These are phyloP conservation scores for Chirona hameri DNA, from an alignment of 2,888 invertebrate genomes.

Conservation along the genomic window DNA sequence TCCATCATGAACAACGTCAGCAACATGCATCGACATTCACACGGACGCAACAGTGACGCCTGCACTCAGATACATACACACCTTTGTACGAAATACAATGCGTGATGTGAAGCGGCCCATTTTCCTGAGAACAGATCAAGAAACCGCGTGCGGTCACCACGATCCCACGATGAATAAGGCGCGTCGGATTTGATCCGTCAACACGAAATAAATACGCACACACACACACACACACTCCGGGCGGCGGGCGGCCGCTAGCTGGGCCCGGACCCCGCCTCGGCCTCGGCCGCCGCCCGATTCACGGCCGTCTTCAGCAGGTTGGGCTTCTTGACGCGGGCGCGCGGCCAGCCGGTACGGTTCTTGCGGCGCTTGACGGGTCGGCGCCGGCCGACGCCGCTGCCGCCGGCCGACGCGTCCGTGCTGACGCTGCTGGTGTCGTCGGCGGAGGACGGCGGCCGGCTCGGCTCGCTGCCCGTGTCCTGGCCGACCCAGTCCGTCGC, in stretches of 20 bases:
- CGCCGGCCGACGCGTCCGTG: background rate
- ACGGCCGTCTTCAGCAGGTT: background rate
- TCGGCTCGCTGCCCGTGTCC: background rate
- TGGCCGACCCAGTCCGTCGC: background rate
- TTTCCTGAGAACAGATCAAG: constrained; percentile 7
- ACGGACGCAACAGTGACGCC: too few species aligned
- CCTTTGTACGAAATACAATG: constrained; percentile 1
- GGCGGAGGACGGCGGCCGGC: background rate
- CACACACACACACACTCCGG: background rate
- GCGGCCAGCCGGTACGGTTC: constrained; percentile 23
- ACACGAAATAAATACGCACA: background rate
- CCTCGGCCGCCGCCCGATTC: background rate
- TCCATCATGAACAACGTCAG: background rate
- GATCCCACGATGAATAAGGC: background rate
- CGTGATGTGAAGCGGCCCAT: background rate
- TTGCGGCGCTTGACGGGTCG: background rate
- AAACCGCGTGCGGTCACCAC: background rate
- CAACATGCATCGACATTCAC: background rate
- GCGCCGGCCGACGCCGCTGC: background rate
- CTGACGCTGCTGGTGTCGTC: background rate
- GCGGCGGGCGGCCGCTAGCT: background rate
- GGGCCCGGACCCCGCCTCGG: background rate
- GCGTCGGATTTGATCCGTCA: background rate
- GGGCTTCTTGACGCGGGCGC: background rate
- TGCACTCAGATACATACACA: too few species aligned